phyloP scores from a whole-genome alignment of 2,797 vertebrate species.

The Propithecus deckenii region DNA sequence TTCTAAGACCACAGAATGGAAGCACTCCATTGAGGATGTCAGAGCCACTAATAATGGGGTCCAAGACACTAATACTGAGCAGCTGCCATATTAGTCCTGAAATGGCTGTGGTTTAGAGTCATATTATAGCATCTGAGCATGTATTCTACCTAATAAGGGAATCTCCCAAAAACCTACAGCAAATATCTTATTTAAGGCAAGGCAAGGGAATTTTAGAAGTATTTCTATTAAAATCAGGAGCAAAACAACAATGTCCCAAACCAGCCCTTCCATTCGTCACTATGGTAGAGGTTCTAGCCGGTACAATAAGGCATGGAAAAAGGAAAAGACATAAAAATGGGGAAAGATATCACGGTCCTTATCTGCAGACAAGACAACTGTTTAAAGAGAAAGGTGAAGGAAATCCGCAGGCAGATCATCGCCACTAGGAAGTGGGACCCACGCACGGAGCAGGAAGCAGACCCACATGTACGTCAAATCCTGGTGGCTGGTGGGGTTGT shows the following conservation, averaged over 20 bases:
- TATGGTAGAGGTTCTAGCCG: accelerated
- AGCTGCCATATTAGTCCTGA: not conserved
- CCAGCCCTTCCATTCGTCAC: not conserved
- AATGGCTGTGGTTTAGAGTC: not conserved
- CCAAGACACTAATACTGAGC: accelerated
- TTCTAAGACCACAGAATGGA: not conserved
- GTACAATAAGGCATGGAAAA: not conserved
- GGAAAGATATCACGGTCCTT: not conserved
- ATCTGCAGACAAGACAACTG: not conserved
- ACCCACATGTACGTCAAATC: not conserved
- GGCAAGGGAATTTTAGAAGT: not conserved
- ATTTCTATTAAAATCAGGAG: not conserved
- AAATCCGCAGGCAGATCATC: not conserved
- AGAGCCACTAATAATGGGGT: not conserved
- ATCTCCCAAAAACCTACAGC: not conserved
- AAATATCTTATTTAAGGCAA: not conserved
- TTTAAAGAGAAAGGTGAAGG: not conserved
- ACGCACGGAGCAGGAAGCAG: not conserved
- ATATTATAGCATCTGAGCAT: not conserved
- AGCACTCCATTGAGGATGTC: not conserved
- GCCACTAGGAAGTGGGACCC: not conserved
- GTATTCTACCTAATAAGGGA: not conserved
- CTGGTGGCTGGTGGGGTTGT: not conserved
- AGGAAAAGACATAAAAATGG: not conserved
- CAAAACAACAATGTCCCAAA: not conserved